phyloP scores from a whole-genome alignment of 2,113 vertebrate genomes.

The Corythornis madagascariensis region DNA sequence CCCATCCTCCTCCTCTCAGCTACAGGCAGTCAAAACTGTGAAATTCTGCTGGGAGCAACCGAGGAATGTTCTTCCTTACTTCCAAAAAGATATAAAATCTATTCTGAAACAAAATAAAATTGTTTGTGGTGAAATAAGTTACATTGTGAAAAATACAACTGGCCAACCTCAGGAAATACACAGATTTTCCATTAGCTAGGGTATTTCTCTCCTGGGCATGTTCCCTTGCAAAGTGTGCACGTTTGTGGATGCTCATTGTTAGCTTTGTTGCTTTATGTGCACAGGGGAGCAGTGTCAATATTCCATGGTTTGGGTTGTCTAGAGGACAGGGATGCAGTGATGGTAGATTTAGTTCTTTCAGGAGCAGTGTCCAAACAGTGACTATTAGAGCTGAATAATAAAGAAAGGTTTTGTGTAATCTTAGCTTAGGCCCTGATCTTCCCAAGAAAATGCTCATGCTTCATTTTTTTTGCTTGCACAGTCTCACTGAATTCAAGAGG shows the following conservation, averaged over 20 bases:
- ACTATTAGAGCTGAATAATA: conserved; percentile 23
- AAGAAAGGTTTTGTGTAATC: conserved; percentile 13
- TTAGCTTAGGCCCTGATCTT: not conserved
- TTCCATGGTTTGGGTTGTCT: not conserved
- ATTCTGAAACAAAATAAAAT: not conserved
- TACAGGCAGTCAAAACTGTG: not conserved
- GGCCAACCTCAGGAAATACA: not conserved
- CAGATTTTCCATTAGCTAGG: not conserved
- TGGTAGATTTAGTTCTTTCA: not conserved
- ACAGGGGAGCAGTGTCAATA: not conserved
- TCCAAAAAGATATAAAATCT: not conserved
- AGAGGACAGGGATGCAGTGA: not conserved
- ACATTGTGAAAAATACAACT: not conserved
- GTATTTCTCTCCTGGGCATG: not conserved
- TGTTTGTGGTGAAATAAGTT: not conserved
- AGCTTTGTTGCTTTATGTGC: not conserved
- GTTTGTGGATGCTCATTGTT: not conserved
- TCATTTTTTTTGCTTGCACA: conserved; percentile 12
- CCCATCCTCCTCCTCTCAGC: not conserved
- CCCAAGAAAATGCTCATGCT: not conserved
- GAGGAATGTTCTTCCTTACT: not conserved
- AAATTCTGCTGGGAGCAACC: not conserved
- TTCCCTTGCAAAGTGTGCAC: not conserved
- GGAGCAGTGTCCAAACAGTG: not conserved
- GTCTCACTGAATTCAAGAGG: not conserved